phyloP scores from a whole-genome alignment of 2,113 vertebrate genomes.

The Pundamilia nyererei region DNA sequence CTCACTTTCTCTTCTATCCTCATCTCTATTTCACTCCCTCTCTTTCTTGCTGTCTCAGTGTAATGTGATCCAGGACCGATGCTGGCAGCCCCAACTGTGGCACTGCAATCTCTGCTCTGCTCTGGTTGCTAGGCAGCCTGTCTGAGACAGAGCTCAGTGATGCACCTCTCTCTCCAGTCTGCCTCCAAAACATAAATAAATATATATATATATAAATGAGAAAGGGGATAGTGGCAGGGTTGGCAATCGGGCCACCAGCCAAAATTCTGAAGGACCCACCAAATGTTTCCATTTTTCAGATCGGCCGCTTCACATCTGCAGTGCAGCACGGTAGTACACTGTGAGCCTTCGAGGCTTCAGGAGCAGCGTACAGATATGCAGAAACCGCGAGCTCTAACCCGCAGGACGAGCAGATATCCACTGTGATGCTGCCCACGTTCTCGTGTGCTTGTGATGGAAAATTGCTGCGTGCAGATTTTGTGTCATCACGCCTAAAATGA shows the following conservation, averaged over 20 bases:
- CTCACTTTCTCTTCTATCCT: constrained; percentile 42
- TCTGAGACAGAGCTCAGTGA: constrained; percentile 38
- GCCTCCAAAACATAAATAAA: constrained; percentile 6
- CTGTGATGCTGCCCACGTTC: constrained; percentile 41
- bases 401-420: constrained; percentile 7
- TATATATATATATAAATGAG: neutral
- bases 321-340: constrained; percentile 19
- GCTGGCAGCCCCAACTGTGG: constrained; percentile 63
- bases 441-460: constrained; percentile 43
- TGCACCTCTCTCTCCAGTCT: constrained; percentile 40
- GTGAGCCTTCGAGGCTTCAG: neutral
- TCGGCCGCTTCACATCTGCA: constrained; percentile 41
- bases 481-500: constrained; percentile 52
- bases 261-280: constrained; percentile 16
- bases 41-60: constrained; percentile 69
- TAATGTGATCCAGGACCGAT: constrained; percentile 66
- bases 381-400: neutral
- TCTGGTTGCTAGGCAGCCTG: constrained; percentile 67
- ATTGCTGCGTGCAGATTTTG: constrained; percentile 34
- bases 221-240: neutral
- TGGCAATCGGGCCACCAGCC: neutral
- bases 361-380: neutral
- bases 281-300: neutral
- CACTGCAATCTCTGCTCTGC: constrained; percentile 59
- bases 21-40: constrained; percentile 51